Evolutionary conservation across 2,113 vertebrate genomes (phyloP).

Genomic region (Laterallus jamaicensis): DNA sequence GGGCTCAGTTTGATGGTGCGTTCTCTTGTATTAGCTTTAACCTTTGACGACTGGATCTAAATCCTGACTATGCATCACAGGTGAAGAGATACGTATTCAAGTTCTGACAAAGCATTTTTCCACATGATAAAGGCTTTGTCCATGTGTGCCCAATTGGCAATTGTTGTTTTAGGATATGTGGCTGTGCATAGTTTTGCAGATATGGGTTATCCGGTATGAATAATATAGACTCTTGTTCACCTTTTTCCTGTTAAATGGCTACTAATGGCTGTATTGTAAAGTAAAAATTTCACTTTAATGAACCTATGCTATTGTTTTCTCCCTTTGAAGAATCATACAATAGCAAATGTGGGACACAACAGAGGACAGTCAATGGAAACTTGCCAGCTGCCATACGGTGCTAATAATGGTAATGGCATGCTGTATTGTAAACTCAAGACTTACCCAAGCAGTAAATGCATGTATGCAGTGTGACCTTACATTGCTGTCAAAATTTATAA

Average conservation of each 20-base stretch:
- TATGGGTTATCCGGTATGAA: background rate
- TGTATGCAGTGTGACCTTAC: background rate
- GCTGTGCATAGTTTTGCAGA: background rate
- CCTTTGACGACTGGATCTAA: background rate
- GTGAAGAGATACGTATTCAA: background rate
- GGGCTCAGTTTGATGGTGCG: background rate
- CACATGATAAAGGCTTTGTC: background rate
- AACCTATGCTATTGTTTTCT: background rate
- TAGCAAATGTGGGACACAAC: background rate
- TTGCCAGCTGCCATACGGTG: constrained; percentile 2
- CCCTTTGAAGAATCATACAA: background rate
- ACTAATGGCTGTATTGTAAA: accelerated
- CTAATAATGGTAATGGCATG: background rate
- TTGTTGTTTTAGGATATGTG: background rate
- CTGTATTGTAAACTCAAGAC: background rate
- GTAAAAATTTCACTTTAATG: background rate
- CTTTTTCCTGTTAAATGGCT: background rate
- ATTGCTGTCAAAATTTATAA: background rate
- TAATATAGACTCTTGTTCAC: background rate
- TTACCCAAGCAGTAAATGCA: background rate
- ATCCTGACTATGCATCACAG: background rate
- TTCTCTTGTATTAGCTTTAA: background rate
- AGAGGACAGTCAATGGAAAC: background rate
- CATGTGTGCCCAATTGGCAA: background rate
- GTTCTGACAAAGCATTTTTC: background rate